Percentiles rank a stretch among this genome's conserved stretches.
Evolutionary conservation across 2,113 vertebrate species (phyloP).

Genomic region (Podarcis cretensis): DNA sequence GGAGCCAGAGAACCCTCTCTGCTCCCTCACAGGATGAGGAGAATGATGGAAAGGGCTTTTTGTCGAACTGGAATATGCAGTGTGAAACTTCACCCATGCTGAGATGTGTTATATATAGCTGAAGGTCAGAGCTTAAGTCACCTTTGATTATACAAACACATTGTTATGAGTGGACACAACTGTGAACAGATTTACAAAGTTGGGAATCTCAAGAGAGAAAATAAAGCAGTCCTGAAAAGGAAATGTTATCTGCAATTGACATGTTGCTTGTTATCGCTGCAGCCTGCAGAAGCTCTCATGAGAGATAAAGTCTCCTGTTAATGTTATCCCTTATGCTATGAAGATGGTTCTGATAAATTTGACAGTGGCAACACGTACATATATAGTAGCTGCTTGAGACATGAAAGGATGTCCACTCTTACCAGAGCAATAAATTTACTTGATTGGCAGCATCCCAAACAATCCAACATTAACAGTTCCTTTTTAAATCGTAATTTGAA

Average conservation of each 20-base stretch:
- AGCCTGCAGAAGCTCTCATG: background rate
- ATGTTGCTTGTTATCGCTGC: background rate
- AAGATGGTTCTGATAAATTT: conserved; percentile 3
- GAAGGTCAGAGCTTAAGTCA: background rate
- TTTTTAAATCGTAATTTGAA: background rate
- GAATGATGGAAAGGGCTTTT: background rate
- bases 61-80: background rate
- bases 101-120: background rate
- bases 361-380: background rate
- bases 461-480: background rate
- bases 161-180: background rate
- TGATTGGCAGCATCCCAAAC: background rate
- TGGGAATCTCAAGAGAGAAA: background rate
- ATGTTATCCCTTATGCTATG: background rate
- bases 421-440: background rate
- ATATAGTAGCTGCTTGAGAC: background rate
- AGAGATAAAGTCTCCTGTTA: background rate
- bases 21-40: too few species aligned
- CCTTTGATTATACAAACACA: background rate
- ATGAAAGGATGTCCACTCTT: background rate
- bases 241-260: conserved; percentile 5
- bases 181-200: background rate
- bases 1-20: too few species aligned
- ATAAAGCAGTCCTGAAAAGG: background rate
- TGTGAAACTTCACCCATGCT: too few species aligned